Percentiles rank a stretch among this genome's conserved stretches.
Conservation (phyloP, 1,140 invertebrate species). For the Drosophila subobscura region DNA sequence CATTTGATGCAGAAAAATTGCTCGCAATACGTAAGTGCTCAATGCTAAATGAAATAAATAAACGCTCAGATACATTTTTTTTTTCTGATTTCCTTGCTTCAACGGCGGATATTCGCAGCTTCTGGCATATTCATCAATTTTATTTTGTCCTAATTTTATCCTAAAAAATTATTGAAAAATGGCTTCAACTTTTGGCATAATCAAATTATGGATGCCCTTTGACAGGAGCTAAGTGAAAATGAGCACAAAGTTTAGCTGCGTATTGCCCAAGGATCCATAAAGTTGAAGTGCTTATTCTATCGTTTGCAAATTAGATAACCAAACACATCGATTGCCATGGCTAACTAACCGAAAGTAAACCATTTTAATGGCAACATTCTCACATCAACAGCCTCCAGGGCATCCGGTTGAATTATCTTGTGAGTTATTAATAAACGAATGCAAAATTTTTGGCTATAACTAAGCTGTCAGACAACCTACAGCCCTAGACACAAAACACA, state of each 20-base stretch:
- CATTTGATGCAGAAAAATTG: constrained; percentile 81
- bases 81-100: constrained; percentile 12
- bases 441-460: constrained; percentile 58
- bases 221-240: neutral
- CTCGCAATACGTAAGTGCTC: constrained; percentile 76
- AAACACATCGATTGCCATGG: constrained; percentile 5
- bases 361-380: constrained; percentile 58
- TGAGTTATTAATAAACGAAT: constrained; percentile 66
- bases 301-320: constrained; percentile 8
- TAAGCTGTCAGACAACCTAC: constrained; percentile 48
- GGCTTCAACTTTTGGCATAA: constrained; percentile 15
- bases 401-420: constrained; percentile 50
- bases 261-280: neutral
- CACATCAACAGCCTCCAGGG: constrained; percentile 43
- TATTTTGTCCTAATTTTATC: constrained; percentile 28
- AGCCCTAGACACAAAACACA: constrained; percentile 53
- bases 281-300: neutral
- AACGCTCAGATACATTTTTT: constrained; percentile 64
- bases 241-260: neutral
- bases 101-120: constrained; percentile 17
- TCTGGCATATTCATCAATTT: constrained; percentile 28
- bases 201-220: constrained; percentile 1
- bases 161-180: constrained; percentile 36
- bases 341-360: constrained; percentile 51
- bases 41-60: constrained; percentile 80